Evolutionary conservation across 2,888 invertebrate genomes (phyloP).

Genomic region (Drosophila meridionalis): DNA sequence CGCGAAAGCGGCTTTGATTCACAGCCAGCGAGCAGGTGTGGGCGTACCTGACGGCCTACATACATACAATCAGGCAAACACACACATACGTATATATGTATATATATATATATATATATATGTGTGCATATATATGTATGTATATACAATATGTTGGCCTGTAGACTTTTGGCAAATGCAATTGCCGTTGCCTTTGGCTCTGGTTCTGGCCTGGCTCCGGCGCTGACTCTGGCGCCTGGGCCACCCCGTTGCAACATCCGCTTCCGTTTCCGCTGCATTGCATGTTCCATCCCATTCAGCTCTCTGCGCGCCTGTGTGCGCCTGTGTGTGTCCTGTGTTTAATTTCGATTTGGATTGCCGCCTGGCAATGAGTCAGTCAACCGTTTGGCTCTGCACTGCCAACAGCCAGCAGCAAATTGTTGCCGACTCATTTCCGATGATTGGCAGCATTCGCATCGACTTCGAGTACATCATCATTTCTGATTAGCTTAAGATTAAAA

Average conservation of each 20-base stretch:
- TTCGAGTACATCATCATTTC: constrained; percentile 21
- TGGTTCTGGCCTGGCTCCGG: not conserved
- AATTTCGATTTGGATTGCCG: constrained; percentile 59
- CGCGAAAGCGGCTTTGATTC: constrained; percentile 59
- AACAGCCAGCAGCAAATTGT: constrained; percentile 46
- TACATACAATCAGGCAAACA: not conserved
- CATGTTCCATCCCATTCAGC: constrained; percentile 23
- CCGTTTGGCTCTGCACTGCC: constrained; percentile 18
- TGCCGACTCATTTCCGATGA: constrained; percentile 59
- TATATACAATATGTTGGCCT: constrained; percentile 26
- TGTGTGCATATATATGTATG: not conserved
- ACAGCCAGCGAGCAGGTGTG: constrained; percentile 31
- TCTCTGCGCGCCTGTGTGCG: not conserved
- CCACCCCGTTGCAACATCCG: constrained; percentile 53
- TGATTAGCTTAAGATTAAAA: constrained; percentile 11
- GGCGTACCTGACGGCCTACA: constrained; percentile 22
- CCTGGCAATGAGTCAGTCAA: constrained; percentile 43
- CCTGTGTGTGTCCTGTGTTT: constrained; percentile 34
- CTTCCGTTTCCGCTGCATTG: constrained; percentile 55
- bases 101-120: not conserved
- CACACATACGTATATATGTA: not conserved
- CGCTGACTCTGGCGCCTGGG: constrained; percentile 12
- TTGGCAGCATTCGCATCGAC: constrained; percentile 38
- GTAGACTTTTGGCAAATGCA: constrained; percentile 44
- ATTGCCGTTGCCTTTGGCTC: constrained; percentile 40